Evolutionary conservation across 1,140 invertebrate genomes (phyloP), one percentile per base, ranked within the genome.

Genomic region (Polypedilum pembai): DNA sequence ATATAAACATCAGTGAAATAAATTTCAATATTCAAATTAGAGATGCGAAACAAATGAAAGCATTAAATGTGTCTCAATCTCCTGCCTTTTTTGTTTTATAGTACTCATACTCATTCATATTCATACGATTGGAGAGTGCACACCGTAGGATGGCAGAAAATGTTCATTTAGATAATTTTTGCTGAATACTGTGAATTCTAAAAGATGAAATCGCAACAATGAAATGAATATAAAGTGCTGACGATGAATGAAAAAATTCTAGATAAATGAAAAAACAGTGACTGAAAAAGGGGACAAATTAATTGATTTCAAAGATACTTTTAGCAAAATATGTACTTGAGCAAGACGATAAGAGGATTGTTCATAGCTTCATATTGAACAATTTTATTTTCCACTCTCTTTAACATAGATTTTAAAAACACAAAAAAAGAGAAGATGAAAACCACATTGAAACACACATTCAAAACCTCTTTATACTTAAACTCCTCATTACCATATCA

Each of bases 151-250:
- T 56, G 45, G 45, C n/a, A 33, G 24, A 33, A 33, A 56, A 69
- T 69, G 65, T 69, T 69, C 65, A 69, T 69, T 69, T 69, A 69
- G 65, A 69, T 69, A 69, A 69, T 69, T 69, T 69, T 69, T 69
- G 65, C 65, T 69, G 65, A 69, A 20, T 7, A 69, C 18, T 18
- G 20, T 18, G 5, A 69, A 69, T 18, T 33, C 24, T 33, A 69
- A 69, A 69, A 69, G 20, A 69, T n/a, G 45, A 56, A n/a, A 15
- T 56, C n/a, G 45, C 45, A 56, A 56, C 45, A 56, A 56, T 56
- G 45, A 56, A 56, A 56, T 56, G 45, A 56, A 56, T 56, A 56
- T 56, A 56, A 56, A 56, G 45, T 56, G 45, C 45, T 56, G 45
- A 56, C 45, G 45, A 56, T 56, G 45, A 56, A 56, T 56, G n/a